Percentiles rank a stretch among this genome's conserved stretches.
phyloP scores from a whole-genome alignment of 2,888 invertebrate genomes.

The Sinotaia quadrata region DNA sequence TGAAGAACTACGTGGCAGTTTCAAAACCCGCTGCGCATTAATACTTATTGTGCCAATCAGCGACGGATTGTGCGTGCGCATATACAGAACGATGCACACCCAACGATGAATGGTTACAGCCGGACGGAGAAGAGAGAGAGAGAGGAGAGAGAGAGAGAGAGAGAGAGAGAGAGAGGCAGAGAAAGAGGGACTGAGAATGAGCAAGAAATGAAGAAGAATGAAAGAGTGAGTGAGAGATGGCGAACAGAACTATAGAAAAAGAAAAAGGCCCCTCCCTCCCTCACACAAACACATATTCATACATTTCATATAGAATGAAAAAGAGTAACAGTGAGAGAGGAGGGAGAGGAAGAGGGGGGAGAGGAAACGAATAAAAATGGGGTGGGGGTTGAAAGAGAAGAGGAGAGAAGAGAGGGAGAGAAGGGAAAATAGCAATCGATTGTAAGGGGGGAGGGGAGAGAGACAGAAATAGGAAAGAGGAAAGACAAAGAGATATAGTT shows the following conservation, averaged over 20 bases:
- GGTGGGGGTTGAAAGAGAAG: background rate
- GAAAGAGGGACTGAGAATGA: background rate
- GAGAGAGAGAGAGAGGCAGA: background rate
- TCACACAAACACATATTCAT: background rate
- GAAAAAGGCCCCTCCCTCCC: background rate
- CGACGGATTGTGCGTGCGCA: too few relatives aligned
- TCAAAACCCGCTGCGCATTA: too few relatives aligned
- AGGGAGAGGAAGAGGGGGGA: background rate
- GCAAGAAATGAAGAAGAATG: background rate
- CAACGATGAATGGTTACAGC: too few relatives aligned
- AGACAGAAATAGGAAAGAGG: too few relatives aligned
- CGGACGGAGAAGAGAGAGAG: background rate
- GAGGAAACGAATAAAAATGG: background rate
- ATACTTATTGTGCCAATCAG: too few relatives aligned
- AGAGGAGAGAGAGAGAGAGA: background rate
- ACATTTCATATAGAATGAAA: background rate
- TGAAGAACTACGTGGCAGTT: too few relatives aligned
- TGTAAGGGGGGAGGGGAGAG: too few relatives aligned
- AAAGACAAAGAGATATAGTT: too few relatives aligned
- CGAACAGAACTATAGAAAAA: background rate
- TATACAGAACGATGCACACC: too few relatives aligned
- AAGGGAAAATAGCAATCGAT: background rate
- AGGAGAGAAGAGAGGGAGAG: background rate
- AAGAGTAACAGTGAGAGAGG: background rate
- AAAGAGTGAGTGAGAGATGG: background rate